phyloP scores from a whole-genome alignment of 1,140 invertebrate genomes.

The Callitettix versicolor region DNA sequence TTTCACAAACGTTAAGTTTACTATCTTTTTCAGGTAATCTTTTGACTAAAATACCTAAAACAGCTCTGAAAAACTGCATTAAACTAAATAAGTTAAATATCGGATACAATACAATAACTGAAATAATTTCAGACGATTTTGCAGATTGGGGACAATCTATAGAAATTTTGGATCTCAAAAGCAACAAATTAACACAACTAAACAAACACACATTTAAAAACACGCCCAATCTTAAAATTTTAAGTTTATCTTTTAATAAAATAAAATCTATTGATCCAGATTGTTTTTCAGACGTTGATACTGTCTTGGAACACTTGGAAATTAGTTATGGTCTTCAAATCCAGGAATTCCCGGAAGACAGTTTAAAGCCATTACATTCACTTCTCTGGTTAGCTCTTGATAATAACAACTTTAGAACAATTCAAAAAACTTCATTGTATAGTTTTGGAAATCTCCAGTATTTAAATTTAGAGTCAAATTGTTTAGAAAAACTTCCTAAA shows the following conservation, averaged over 20 bases:
- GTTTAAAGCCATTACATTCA: slow-evolving; percentile 54
- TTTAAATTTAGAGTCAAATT: slow-evolving; percentile 76
- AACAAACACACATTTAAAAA: slow-evolving; percentile 58
- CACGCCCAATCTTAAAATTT: slow-evolving; percentile 59
- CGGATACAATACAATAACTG: slow-evolving; percentile 72
- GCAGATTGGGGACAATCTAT: slow-evolving; percentile 47
- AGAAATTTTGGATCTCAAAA: slow-evolving; percentile 30
- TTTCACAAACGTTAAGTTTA: slow-evolving; percentile 53
- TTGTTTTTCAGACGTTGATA: slow-evolving; percentile 60
- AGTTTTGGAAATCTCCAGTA: slow-evolving; percentile 62
- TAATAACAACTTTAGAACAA: slow-evolving; percentile 68
- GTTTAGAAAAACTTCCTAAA: slow-evolving; percentile 48
- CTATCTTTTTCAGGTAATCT: slow-evolving; percentile 71
- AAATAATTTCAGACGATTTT: slow-evolving; percentile 62
- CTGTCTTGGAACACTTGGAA: slow-evolving; percentile 65
- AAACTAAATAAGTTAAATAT: slow-evolving; percentile 70
- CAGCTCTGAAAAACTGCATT: slow-evolving; percentile 52
- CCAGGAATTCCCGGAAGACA: slow-evolving; percentile 60
- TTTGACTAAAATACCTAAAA: slow-evolving; percentile 55
- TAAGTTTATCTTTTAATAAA: slow-evolving; percentile 81
- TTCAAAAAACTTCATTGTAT: slow-evolving; percentile 47
- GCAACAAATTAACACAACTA: slow-evolving; percentile 53
- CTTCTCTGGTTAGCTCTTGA: slow-evolving; percentile 76
- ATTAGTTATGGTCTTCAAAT: slow-evolving; percentile 71
- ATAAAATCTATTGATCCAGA: slow-evolving; percentile 62